A percentile compares a stretch with the other conserved stretches of the same genome.
These are phyloP conservation scores for Drosophila repleta DNA, from an alignment of 1,140 invertebrate genomes.

Conservation along the genomic window DNA sequence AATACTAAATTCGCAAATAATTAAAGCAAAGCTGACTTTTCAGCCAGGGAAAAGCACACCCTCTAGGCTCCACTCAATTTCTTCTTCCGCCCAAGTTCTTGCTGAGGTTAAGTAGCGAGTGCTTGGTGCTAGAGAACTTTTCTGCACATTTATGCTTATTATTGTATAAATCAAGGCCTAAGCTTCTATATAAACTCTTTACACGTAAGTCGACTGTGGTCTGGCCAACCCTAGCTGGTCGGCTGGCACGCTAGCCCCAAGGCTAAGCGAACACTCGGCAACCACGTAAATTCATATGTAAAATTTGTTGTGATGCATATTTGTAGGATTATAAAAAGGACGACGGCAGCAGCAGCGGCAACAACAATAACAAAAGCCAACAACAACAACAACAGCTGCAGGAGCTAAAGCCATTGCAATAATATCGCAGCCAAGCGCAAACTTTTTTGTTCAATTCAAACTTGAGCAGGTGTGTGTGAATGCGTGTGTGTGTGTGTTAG, in stretches of 20 bases:
- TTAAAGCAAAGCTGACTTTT: neutral
- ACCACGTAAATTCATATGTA: slow-evolving; percentile 56
- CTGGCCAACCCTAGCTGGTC: slow-evolving; percentile 12
- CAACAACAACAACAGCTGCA: slow-evolving; percentile 9
- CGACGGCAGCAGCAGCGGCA: slow-evolving; percentile 32
- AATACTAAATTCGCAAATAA: neutral
- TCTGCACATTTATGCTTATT: slow-evolving; percentile 72
- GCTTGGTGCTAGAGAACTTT: slow-evolving; percentile 48
- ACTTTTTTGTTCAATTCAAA: slow-evolving; percentile 57
- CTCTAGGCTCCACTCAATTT: too few species aligned
- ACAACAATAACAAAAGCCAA: slow-evolving; percentile 17
- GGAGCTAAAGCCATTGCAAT: slow-evolving; percentile 33
- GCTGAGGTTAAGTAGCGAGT: neutral
- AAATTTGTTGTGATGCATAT: slow-evolving; percentile 60
- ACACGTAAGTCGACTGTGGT: slow-evolving; percentile 11
- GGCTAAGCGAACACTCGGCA: slow-evolving; percentile 32
- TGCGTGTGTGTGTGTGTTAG: slow-evolving; percentile 29
- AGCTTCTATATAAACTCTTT: slow-evolving; percentile 59
- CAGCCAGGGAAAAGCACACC: neutral
- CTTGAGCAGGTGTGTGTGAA: slow-evolving; percentile 13
- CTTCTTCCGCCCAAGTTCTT: neutral
- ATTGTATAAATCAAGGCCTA: slow-evolving; percentile 80
- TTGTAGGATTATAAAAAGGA: slow-evolving; percentile 74
- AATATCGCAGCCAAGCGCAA: slow-evolving; percentile 41
- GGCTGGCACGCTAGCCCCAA: slow-evolving; percentile 52